Percentiles rank a stretch among this genome's conserved stretches.
Conservation (phyloP, 1,140 invertebrate genomes). For the Aphelinus atriplicis region DNA sequence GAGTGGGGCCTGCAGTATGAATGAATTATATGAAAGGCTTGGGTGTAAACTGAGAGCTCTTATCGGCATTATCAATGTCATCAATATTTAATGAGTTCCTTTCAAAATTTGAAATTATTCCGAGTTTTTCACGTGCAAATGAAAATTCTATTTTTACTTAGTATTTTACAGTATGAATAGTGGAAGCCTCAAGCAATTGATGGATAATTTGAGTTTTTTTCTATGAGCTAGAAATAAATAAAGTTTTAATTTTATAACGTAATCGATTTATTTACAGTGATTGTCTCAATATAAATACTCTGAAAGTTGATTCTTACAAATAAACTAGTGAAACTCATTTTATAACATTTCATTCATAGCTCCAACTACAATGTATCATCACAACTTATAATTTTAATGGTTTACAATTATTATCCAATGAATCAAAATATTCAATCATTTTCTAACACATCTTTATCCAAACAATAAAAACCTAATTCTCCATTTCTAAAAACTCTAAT, state of each 20-base stretch:
- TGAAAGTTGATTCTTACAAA: background rate
- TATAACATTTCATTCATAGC: background rate
- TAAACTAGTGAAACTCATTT: background rate
- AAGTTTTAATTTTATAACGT: background rate
- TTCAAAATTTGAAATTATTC: constrained; percentile 22
- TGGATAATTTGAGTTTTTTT: background rate
- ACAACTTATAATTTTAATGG: constrained; percentile 12
- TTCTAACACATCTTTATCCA: constrained; percentile 70
- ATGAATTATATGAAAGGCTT: constrained; percentile 17
- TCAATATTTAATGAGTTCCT: constrained; percentile 29
- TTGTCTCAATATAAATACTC: background rate
- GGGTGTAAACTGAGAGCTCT: constrained; percentile 7
- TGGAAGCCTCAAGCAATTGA: too few relatives aligned
- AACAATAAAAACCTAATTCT: constrained; percentile 72
- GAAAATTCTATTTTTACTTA: constrained; percentile 1
- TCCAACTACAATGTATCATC: background rate
- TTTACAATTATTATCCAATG: too few relatives aligned
- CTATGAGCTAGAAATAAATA: background rate
- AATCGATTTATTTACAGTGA: constrained; percentile 35
- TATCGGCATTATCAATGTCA: constrained; percentile 9
- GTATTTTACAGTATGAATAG: too few relatives aligned
- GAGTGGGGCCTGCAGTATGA: constrained; percentile 18
- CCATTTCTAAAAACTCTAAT: constrained; percentile 75
- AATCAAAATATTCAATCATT: background rate
- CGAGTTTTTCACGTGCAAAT: constrained; percentile 10